A percentile compares a stretch with the other conserved stretches of the same genome.
These are phyloP conservation scores for Heliconius hortense DNA, from an alignment of 2,888 invertebrate genomes.

Conservation along the genomic window DNA sequence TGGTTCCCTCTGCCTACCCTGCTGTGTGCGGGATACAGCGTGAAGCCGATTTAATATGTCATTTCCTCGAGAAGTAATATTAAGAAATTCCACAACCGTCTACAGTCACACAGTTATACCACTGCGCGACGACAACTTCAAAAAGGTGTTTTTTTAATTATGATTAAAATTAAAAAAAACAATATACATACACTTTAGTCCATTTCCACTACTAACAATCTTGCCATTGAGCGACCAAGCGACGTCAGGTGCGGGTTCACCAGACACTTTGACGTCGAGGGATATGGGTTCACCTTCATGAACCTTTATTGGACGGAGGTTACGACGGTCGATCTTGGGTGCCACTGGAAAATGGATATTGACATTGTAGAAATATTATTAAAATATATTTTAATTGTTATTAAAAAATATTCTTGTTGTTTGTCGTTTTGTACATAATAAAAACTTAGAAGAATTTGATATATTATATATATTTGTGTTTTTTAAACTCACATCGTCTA, in stretches of 20 bases:
- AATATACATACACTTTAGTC: constrained; percentile 68
- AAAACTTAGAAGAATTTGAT: not conserved
- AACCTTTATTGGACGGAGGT: constrained; percentile 91
- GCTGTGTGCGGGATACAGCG: too few species aligned
- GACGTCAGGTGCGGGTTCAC: constrained; percentile 95
- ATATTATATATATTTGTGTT: too few species aligned
- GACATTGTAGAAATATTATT: not conserved
- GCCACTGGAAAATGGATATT: constrained; percentile 85
- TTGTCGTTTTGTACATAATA: too few species aligned
- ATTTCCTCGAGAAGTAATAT: too few species aligned
- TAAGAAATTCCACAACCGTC: too few species aligned
- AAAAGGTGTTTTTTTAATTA: too few species aligned
- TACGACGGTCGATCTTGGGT: constrained; percentile 96
- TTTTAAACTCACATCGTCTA: constrained; percentile 86
- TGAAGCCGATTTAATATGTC: too few species aligned
- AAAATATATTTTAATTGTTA: too few species aligned
- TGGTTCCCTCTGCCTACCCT: too few species aligned
- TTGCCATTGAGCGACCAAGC: constrained; percentile 93
- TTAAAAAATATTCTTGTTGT: too few species aligned
- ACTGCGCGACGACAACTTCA: too few species aligned
- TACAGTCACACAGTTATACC: too few species aligned
- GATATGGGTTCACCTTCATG: constrained; percentile 95
- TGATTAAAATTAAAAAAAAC: not conserved
- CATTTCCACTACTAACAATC: constrained; percentile 84
- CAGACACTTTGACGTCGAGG: constrained; percentile 93